A percentile compares a stretch with the other conserved stretches of the same genome.
Conservation (phyloP, 1,140 invertebrate species). For the Adelges cooleyi region DNA sequence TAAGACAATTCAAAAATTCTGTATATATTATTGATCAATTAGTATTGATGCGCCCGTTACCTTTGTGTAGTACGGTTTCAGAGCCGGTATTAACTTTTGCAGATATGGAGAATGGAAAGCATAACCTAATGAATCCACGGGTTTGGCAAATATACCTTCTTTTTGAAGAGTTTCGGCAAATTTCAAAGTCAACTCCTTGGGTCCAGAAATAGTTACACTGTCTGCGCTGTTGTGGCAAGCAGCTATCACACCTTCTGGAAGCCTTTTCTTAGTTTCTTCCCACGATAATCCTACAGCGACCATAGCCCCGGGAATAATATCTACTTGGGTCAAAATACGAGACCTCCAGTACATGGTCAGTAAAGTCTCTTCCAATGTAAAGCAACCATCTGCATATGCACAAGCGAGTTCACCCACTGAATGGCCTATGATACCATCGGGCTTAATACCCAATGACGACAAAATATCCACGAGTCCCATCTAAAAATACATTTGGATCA, state of each 20-base stretch:
- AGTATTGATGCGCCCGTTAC: no score
- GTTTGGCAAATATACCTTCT: constrained; percentile 67
- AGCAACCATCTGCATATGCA: constrained; percentile 75
- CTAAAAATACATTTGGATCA: constrained; percentile 37
- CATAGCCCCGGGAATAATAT: constrained; percentile 38
- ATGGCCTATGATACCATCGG: constrained; percentile 76
- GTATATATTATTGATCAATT: neutral
- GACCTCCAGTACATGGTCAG: constrained; percentile 57
- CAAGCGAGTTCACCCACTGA: constrained; percentile 83
- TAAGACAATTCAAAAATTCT: constrained; percentile 30
- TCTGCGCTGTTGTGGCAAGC: constrained; percentile 78
- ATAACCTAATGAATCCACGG: constrained; percentile 68
- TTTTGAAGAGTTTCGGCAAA: constrained; percentile 58
- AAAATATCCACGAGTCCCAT: constrained; percentile 73
- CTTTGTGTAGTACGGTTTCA: constrained; percentile 12
- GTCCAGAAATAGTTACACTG: constrained; percentile 76
- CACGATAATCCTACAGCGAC: constrained; percentile 32
- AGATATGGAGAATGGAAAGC: constrained; percentile 54
- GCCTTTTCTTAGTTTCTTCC: constrained; percentile 43
- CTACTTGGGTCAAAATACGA: constrained; percentile 44
- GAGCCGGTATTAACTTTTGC: neutral
- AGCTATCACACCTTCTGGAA: constrained; percentile 58
- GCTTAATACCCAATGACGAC: constrained; percentile 53
- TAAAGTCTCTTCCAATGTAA: constrained; percentile 73
- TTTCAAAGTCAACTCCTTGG: constrained; percentile 51